Evolutionary conservation across 2,888 invertebrate species (phyloP).

Genomic region (Lasioglossum vierecki): DNA sequence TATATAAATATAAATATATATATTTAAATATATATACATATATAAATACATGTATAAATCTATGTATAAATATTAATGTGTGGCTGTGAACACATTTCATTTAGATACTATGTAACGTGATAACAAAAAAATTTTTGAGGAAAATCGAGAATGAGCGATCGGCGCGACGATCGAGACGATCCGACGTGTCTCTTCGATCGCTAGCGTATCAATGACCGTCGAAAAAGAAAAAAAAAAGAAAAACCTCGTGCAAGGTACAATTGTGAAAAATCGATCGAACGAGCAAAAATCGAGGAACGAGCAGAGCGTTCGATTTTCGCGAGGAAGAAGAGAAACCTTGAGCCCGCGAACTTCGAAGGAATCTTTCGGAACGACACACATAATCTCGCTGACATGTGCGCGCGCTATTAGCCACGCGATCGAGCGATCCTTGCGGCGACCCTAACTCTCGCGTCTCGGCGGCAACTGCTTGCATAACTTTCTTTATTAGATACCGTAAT

Average conservation of each 20-base stretch:
- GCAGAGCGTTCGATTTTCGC: background rate
- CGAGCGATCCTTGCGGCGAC: slow-evolving; percentile 36
- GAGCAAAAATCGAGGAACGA: background rate
- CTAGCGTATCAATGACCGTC: too few species aligned
- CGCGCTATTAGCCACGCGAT: slow-evolving; percentile 8
- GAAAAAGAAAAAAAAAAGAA: too few species aligned
- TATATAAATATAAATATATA: slow-evolving; percentile 58
- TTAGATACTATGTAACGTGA: slow-evolving; percentile 69
- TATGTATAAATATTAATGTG: slow-evolving; percentile 80
- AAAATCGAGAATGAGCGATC: slow-evolving; percentile 49
- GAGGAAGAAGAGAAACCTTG: background rate
- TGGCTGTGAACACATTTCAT: slow-evolving; percentile 84
- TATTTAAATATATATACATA: slow-evolving; percentile 49
- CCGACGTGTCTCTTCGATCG: too few species aligned
- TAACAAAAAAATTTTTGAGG: slow-evolving; percentile 49
- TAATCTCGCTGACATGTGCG: background rate
- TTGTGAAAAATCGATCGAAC: background rate
- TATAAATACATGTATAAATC: slow-evolving; percentile 62
- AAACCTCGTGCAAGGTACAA: too few species aligned
- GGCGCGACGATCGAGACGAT: slow-evolving; percentile 17
- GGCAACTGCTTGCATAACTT: slow-evolving; percentile 69
- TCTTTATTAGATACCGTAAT: slow-evolving; percentile 71
- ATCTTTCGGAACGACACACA: background rate
- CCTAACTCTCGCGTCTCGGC: slow-evolving; percentile 26
- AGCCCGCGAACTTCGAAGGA: background rate